A percentile compares a stretch with the other conserved stretches of the same genome.
Conservation (phyloP, 2,797 vertebrate species). For the Rhabdophis nuchalis region DNA sequence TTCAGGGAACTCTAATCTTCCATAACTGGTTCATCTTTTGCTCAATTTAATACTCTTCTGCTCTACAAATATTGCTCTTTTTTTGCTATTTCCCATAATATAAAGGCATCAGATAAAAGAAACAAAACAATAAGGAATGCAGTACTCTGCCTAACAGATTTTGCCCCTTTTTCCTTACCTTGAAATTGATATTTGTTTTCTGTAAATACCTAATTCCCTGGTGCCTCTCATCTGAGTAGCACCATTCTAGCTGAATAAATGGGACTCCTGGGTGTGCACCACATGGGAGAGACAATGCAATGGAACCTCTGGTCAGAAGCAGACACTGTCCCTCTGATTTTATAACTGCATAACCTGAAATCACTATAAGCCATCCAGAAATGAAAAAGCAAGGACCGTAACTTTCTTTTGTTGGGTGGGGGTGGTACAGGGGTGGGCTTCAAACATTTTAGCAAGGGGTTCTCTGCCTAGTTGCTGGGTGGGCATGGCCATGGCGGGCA, state of each 20-base stretch:
- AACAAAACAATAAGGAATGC: neutral
- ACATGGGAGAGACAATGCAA: neutral
- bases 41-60: neutral
- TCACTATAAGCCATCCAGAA: slow-evolving; percentile 9
- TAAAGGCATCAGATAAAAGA: neutral
- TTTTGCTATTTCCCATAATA: neutral
- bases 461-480: no score
- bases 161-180: neutral
- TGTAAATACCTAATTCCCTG: neutral
- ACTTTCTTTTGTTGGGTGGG: neutral
- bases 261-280: neutral
- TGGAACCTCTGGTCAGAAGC: slow-evolving; percentile 10
- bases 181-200: neutral
- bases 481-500: no score
- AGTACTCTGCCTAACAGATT: neutral
- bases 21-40: neutral
- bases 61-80: neutral
- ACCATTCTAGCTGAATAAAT: neutral
- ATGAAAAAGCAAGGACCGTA: neutral
- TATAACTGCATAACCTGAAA: neutral
- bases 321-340: slow-evolving; percentile 23
- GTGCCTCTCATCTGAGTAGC: neutral
- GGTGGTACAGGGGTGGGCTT: neutral
- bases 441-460: no score
- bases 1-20: neutral